Evolutionary conservation across 2,113 vertebrate species (phyloP), one percentile per base, ranked within the genome.

Genomic region (Bombycilla garrulus): DNA sequence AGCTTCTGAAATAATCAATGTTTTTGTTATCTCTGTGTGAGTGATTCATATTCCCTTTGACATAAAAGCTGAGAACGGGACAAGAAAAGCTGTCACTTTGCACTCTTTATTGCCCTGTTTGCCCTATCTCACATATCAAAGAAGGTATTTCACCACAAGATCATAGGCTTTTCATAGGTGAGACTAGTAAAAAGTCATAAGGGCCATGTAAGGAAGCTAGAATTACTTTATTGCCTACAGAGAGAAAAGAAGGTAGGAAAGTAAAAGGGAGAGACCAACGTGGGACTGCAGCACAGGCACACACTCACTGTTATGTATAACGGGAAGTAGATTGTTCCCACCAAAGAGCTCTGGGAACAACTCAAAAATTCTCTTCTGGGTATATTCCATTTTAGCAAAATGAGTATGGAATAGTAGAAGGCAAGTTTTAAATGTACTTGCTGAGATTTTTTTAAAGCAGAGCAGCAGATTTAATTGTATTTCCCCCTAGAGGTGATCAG

Each of bases 11-110:
- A 89, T 92, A 95, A 94, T 94, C 85, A 87, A 66, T 92, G 51
- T 36, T 94, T 89, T 50, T 95, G 54, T 91, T 92, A 93, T 89
- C 40, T 83, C 45, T 82, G 25, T 61, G n/a, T 85, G 74, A 91
- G 12, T 81, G 91, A 87, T 89, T 95, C 91, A 69, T 84, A 89
- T 83, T 85, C 78, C 35, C 31, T 95, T 93, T 93, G 88, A 94
- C 96, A 85, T 88, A 85, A 85, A 93, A 92, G 28, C 58, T 47
- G 47, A 81, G 56, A 90, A 79, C 9, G 73, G 40, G 62, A 81
- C 36, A 77, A 70, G 57, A 78, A 72, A 91, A 86, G 25, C 38
- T 92, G 61, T 48, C 66, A 53, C 83, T 93, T 93, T 69, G 54
- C 56, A 78, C 74, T 90, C 65, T 77, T 88, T 90, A 83, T 92